These are phyloP conservation scores for Watsonalla cultraria DNA, from an alignment of 2,888 invertebrate species.

Conservation along the genomic window DNA sequence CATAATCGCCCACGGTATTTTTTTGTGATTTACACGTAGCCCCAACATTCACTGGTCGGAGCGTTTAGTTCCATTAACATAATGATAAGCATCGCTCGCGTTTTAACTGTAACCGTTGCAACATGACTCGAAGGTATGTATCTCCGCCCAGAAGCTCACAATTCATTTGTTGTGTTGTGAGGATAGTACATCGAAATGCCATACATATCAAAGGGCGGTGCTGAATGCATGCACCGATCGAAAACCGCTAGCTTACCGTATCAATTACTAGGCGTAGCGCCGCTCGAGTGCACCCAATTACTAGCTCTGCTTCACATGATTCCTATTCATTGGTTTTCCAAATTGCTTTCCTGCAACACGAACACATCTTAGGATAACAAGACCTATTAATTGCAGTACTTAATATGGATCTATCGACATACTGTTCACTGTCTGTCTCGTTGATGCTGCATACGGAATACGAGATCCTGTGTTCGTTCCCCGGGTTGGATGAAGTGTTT, in stretches of 20 bases:
- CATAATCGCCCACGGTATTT: slow-evolving; percentile 1
- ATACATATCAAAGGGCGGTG: slow-evolving; percentile 51
- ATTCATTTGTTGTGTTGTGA: slow-evolving; percentile 35
- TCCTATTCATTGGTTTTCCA: slow-evolving; percentile 55
- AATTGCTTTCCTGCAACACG: slow-evolving; percentile 29
- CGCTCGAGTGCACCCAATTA: slow-evolving; percentile 73
- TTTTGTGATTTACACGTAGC: slow-evolving; percentile 20
- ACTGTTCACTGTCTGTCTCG: too few species aligned
- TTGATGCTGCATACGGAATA: too few species aligned
- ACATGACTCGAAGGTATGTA: slow-evolving; percentile 30
- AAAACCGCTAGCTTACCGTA: slow-evolving; percentile 70
- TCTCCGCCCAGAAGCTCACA: slow-evolving; percentile 35
- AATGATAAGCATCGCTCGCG: slow-evolving; percentile 44
- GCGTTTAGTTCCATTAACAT: slow-evolving; percentile 56
- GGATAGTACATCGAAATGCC: slow-evolving; percentile 32
- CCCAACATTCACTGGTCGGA: slow-evolving; percentile 20
- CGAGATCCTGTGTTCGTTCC: too few species aligned
- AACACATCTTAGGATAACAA: not conserved
- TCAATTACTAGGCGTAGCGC: slow-evolving; percentile 60
- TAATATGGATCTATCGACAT: not conserved
- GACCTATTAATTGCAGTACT: not conserved
- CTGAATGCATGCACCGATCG: slow-evolving; percentile 46
- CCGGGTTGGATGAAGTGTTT: too few species aligned
- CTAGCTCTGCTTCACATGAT: slow-evolving; percentile 68
- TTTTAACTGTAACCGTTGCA: slow-evolving; percentile 66